Percentiles rank a stretch among this genome's conserved stretches.
Conservation (phyloP, 1,140 invertebrate genomes). For the Aphaenogaster floridana region DNA sequence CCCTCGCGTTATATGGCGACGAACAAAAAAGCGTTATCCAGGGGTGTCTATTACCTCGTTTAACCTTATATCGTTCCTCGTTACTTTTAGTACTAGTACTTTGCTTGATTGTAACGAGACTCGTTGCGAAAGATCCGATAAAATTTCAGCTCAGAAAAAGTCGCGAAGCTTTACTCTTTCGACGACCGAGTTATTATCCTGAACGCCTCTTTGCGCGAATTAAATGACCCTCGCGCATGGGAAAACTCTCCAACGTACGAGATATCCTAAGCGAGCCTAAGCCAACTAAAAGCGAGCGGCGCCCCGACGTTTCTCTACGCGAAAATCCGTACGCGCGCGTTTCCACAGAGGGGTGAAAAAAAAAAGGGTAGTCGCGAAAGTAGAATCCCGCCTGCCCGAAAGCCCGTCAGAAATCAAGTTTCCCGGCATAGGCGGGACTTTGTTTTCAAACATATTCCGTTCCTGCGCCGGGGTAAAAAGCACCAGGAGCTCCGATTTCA, state of each 20-base stretch:
- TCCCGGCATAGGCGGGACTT: constrained; percentile 58
- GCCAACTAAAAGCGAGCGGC: constrained; percentile 38
- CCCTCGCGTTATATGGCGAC: not conserved
- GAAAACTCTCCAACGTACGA: constrained; percentile 17
- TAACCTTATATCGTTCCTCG: constrained; percentile 40
- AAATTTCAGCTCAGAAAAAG: constrained; percentile 38
- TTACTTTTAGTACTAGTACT: constrained; percentile 9
- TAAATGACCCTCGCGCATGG: constrained; percentile 10
- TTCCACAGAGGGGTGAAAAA: not conserved
- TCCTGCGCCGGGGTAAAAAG: constrained; percentile 58
- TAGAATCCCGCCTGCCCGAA: constrained; percentile 53
- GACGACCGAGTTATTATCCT: constrained; percentile 41
- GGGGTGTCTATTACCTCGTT: constrained; percentile 39
- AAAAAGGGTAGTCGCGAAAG: constrained; percentile 40
- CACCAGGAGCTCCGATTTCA: constrained; percentile 70
- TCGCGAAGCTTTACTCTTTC: not conserved
- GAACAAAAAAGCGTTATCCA: constrained; percentile 32
- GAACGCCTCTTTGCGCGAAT: constrained; percentile 40
- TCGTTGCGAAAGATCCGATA: constrained; percentile 16
- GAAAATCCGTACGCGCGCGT: constrained; percentile 41
- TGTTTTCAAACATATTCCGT: constrained; percentile 70
- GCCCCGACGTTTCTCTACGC: constrained; percentile 24
- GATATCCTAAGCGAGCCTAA: constrained; percentile 29
- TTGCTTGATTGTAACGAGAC: constrained; percentile 28
- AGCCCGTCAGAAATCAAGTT: constrained; percentile 59